Evolutionary conservation across 2,888 invertebrate species (phyloP), one percentile per base, ranked within the genome.

Genomic region (Apotomis turbidana): DNA sequence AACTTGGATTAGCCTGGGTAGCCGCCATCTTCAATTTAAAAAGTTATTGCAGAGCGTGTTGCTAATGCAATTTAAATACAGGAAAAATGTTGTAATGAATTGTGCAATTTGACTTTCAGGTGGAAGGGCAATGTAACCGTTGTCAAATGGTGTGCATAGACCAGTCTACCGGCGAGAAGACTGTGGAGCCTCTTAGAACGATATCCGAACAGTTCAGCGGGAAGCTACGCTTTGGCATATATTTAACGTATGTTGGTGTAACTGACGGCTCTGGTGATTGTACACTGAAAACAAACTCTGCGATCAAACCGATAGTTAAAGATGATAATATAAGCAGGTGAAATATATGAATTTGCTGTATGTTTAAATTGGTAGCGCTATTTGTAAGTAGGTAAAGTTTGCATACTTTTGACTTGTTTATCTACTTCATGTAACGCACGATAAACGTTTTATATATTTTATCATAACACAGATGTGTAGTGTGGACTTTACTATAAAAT

Each of bases 131-230:
- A 57, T 99, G 99, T 83, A 96, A 96, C 0, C 95, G 99, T 69
- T 99, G 99, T 85, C 98, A 98, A 89, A 99, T 99, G 97, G 97
- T 99, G 73, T 98, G 99, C 85, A 96, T 99, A 74, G 96, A 99
- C 88, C 99, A 98, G 90, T 92, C 94, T 59, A 97, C 96, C 2
- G 98, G 97, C 0, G 92, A 95, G 77, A 97, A 96, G 81, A 96
- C 97, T 0, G 94, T 95, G 0, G 97, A 97, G 85, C 97, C 97
- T 0, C 87, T 97, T 10, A 94, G 96, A 76, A 96, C 97, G 0
- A 94, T 97, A 77, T 95, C 97, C 0, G 95, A 95, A 81, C 94
- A 95, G 80, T 95, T 96, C 81, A 94, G 94, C 73, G 97, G 97
- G 1, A 97, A 97, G 92, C 92, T 97, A 76, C 94, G 94, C 51